These are phyloP conservation scores for Hypotaenidia okinawae DNA, from an alignment of 2,797 vertebrate genomes.

Conservation along the genomic window DNA sequence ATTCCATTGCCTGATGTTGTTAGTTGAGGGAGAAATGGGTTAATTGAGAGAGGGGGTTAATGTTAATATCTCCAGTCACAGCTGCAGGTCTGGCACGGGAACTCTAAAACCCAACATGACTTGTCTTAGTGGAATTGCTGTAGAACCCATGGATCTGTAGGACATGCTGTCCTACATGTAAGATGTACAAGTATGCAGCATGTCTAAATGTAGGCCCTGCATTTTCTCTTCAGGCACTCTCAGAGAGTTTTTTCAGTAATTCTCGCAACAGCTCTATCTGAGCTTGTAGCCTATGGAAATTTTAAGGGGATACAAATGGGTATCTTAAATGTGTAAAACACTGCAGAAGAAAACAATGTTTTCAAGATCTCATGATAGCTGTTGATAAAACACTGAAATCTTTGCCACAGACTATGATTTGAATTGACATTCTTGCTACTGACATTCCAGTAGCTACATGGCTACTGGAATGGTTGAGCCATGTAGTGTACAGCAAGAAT, in stretches of 20 bases:
- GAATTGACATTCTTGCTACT: too few relatives aligned
- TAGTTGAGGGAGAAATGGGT: background rate
- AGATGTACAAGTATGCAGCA: too few relatives aligned
- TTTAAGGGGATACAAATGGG: background rate
- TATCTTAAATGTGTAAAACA: background rate
- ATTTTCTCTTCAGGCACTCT: background rate
- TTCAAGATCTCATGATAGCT: background rate
- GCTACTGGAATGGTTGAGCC: background rate
- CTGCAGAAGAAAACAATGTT: background rate
- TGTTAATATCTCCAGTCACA: background rate
- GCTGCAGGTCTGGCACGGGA: background rate
- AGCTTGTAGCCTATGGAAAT: background rate
- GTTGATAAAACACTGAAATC: background rate
- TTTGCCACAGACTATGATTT: background rate
- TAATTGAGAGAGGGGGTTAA: background rate
- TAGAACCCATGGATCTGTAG: background rate
- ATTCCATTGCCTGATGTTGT: background rate
- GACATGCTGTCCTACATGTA: background rate
- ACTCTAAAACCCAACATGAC: background rate
- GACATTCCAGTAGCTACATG: too few relatives aligned
- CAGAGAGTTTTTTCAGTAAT: background rate
- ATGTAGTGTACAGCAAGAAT: background rate
- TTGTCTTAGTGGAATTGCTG: background rate
- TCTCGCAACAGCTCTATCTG: background rate
- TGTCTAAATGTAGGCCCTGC: background rate